These are phyloP conservation scores for Julus scandinavius DNA, from an alignment of 2,888 invertebrate genomes.

Conservation along the genomic window DNA sequence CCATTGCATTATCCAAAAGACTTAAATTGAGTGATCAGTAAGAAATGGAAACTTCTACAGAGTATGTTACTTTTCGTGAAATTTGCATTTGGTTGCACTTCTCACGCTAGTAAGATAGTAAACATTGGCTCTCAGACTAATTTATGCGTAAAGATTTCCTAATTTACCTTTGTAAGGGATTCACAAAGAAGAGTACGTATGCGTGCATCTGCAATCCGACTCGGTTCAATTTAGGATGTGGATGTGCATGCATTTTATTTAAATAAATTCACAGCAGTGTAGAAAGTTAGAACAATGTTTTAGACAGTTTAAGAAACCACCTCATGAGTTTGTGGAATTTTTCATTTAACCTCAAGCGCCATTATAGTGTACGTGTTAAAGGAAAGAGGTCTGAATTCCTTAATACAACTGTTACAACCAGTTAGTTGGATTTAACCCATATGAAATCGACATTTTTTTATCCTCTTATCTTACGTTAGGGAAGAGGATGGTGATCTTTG, in stretches of 20 bases:
- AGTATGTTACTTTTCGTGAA: not conserved
- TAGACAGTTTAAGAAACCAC: conserved; percentile 8
- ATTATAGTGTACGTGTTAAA: conserved; percentile 29
- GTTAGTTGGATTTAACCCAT: not conserved
- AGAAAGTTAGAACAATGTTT: conserved; percentile 9
- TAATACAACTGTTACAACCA: not conserved
- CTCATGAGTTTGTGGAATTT: not conserved
- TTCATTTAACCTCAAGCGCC: not conserved
- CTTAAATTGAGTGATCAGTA: not conserved
- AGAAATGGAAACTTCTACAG: not conserved
- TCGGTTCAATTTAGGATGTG: not conserved
- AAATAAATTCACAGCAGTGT: conserved; percentile 14
- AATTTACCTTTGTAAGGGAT: not conserved
- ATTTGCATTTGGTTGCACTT: not conserved
- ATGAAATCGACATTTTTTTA: conserved; percentile 25
- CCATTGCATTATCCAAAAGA: not conserved
- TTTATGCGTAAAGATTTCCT: not conserved
- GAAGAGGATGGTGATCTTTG: conserved; percentile 36
- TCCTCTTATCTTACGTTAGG: not conserved
- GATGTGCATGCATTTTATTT: not conserved
- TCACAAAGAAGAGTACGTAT: not conserved
- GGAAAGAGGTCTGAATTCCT: conserved; percentile 23
- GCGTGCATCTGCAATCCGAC: not conserved
- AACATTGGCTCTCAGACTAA: not conserved
- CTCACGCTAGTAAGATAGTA: not conserved